Evolutionary conservation across 2,888 invertebrate species (phyloP), one percentile per base, ranked within the genome.

Genomic region (Ectemnius continuus): DNA sequence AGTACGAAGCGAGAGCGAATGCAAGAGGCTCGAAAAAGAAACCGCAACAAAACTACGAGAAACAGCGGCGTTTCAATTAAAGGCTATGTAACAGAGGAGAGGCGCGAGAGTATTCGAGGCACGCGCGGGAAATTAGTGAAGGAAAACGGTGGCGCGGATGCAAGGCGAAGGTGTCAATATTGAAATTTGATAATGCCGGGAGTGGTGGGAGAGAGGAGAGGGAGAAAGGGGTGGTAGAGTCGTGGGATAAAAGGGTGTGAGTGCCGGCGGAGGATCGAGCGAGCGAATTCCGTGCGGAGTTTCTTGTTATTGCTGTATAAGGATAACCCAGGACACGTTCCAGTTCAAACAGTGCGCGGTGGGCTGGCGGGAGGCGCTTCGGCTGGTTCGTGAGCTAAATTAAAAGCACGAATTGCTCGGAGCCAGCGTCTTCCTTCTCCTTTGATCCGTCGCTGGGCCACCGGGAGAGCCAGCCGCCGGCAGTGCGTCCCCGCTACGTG

Each of bases 351-450:
- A 77, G 75, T 67, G 73, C 72, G 78, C 76, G 78, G 74, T 14
- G 52, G 36, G 36, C n/a, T 16, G 52, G 52, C 4, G 52, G 52
- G 52, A 52, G 52, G 52, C 52, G 52, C 4, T 14, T 16, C 52
- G 13, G 52, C 80, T 76, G 82, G 83, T 84, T 87, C 86, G 84
- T 86, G 86, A 88, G 85, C 80, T 86, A 88, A 88, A 87, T 88
- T 87, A 86, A 87, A 88, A 88, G 86, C 85, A 87, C 85, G 84
- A 86, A 85, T 85, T 79, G 86, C 87, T 85, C 73, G 77, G 68
- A 81, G 78, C 79, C 70, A 73, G 82, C 81, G 76, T 84, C 81
- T 84, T 84, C 79, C 84, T 85, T 80, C 83, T 83, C 79, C 85
- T 85, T 85, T 85, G 88, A 88, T 88, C 87, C 85, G 82, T 84